Evolutionary conservation across 1,140 invertebrate genomes (phyloP).

Genomic region (Scaptomyza montana): DNA sequence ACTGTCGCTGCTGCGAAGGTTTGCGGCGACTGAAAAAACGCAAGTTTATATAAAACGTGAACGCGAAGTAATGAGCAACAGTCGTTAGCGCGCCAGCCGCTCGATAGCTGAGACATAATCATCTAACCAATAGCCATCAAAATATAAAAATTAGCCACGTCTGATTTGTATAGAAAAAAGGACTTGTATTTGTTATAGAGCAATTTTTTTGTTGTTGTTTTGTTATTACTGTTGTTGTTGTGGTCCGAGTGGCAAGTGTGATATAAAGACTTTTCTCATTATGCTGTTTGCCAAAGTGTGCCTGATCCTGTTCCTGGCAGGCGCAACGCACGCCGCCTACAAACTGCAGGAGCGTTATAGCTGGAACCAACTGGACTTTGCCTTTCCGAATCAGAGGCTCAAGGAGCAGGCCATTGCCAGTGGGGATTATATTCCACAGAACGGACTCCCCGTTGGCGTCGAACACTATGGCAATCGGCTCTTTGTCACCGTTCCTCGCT

Average conservation of each 20-base stretch:
- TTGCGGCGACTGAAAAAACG: constrained; percentile 28
- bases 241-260: neutral
- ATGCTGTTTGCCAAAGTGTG: too few species aligned
- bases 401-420: constrained; percentile 87
- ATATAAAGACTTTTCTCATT: too few species aligned
- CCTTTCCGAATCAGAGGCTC: constrained; percentile 86
- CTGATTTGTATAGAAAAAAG: neutral
- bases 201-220: constrained; percentile 6
- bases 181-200: neutral
- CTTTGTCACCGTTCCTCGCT: constrained; percentile 91
- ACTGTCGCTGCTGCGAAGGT: constrained; percentile 3
- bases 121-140: neutral
- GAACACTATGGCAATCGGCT: constrained; percentile 91
- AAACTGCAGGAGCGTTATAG: constrained; percentile 88
- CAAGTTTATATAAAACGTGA: constrained; percentile 73
- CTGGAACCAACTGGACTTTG: constrained; percentile 91
- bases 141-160: neutral
- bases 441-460: constrained; percentile 90
- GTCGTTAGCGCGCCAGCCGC: constrained; percentile 66
- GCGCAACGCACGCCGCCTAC: constrained; percentile 78
- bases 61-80: constrained; percentile 60
- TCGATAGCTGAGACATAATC: constrained; percentile 38
- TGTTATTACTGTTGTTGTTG: neutral
- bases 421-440: constrained; percentile 88
- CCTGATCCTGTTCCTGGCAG: constrained; percentile 26